Evolutionary conservation across 2,797 vertebrate species (phyloP).

Genomic region (Sebastes kiyomatsui): DNA sequence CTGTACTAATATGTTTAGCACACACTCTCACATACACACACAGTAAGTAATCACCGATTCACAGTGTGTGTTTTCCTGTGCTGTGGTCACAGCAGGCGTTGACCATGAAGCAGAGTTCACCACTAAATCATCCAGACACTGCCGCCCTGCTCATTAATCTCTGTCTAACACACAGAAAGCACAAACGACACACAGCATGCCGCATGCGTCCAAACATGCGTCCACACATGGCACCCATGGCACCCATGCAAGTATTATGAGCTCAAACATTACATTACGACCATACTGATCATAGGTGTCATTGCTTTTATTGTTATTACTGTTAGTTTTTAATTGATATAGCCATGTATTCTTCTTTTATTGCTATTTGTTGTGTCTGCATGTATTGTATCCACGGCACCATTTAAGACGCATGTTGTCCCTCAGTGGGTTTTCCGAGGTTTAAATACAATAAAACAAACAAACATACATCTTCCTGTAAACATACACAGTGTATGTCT

Average conservation of each 20-base stretch:
- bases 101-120: slow-evolving; percentile 53
- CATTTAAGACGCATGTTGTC: not conserved
- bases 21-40: not conserved
- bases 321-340: not conserved
- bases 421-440: not conserved
- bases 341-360: not conserved
- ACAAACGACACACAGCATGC: not conserved
- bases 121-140: slow-evolving; percentile 61
- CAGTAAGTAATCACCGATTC: slow-evolving; percentile 27
- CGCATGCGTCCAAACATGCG: not conserved
- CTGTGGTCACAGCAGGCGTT: slow-evolving; percentile 59
- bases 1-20: not conserved
- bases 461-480: not conserved
- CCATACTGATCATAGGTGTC: too few species aligned
- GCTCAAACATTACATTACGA: not conserved
- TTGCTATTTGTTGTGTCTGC: not conserved
- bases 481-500: not conserved
- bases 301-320: too few species aligned
- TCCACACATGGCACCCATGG: not conserved
- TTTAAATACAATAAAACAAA: not conserved
- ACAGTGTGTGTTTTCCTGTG: slow-evolving; percentile 57
- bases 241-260: not conserved
- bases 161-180: not conserved
- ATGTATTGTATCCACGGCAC: not conserved
- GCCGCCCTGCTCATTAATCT: slow-evolving; percentile 51